Evolutionary conservation across 2,797 vertebrate genomes (phyloP), one percentile per base, ranked within the genome.

Genomic region (Dallia pectoralis): DNA sequence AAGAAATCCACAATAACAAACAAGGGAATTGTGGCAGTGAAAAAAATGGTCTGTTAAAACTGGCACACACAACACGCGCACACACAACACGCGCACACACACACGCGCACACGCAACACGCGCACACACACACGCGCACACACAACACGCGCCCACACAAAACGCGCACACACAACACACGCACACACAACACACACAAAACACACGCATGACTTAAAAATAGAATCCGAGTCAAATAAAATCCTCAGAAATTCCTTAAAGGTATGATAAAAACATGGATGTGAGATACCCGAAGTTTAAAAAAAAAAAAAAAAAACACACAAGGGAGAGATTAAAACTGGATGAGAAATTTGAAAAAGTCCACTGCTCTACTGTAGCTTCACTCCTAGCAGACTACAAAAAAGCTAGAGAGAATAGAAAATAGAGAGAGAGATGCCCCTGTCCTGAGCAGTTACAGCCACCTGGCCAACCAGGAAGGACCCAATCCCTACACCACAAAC

Each of bases 291-390:
- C 82, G 86, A 84, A 87, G 82, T 82, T 22, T 90, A 71, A 74
- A 82, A 33, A 84, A 67, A 86, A 87, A 79, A 73, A 84, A 89
- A 88, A 49, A 53, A 79, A 86, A 87, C 33, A 89, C 79, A 72
- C 78, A 70, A 85, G 77, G 78, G 81, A 63, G 75, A 86, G 84
- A 85, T 91, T 53, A 84, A 89, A 85, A 81, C 85, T 70, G 80
- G 80, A 87, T 89, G 85, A 90, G 91, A 89, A 84, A 79, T 78
- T 75, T 74, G 59, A 80, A 73, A 91, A 92, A 89, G 88, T 90
- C 87, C 87, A 91, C 87, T 91, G 89, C 79, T 88, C 90, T 92
- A 92, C 82, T 87, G 88, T 90, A 92, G 91, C 88, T 85, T 90
- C 93, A 93, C 91, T 92, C 91, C 81, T 90, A 88, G 87, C 87